Evolutionary conservation across 2,888 invertebrate species (phyloP).

Genomic region (Chloroclysta siterata): DNA sequence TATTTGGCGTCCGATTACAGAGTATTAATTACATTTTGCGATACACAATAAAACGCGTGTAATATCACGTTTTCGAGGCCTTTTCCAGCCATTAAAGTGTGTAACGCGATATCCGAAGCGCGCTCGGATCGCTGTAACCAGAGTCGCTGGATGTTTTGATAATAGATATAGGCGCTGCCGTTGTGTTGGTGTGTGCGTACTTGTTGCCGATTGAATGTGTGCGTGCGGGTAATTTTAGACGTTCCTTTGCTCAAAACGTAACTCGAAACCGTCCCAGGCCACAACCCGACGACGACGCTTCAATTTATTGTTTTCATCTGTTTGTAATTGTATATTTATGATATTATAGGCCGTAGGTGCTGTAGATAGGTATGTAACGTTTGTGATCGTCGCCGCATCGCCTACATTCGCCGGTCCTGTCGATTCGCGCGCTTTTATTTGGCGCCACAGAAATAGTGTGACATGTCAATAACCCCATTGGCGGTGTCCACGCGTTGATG

Average conservation of each 20-base stretch:
- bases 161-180: slow-evolving; percentile 79
- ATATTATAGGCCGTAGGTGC: slow-evolving; percentile 44
- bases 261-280: slow-evolving; percentile 83
- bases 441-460: slow-evolving; percentile 82
- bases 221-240: slow-evolving; percentile 84
- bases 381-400: slow-evolving; percentile 44
- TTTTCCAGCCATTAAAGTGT: slow-evolving; percentile 85
- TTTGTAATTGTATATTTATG: slow-evolving; percentile 66
- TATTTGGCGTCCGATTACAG: slow-evolving; percentile 78
- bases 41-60: slow-evolving; percentile 84
- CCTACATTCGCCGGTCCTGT: slow-evolving; percentile 46
- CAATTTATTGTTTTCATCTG: slow-evolving; percentile 83
- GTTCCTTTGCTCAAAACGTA: slow-evolving; percentile 85
- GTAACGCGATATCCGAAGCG: slow-evolving; percentile 83
- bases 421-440: slow-evolving; percentile 77
- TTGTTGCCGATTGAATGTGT: slow-evolving; percentile 60
- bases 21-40: slow-evolving; percentile 83
- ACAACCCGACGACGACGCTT: slow-evolving; percentile 71
- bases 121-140: slow-evolving; percentile 84
- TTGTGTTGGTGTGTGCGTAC: slow-evolving; percentile 72
- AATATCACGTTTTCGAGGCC: slow-evolving; percentile 85
- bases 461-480: slow-evolving; percentile 82
- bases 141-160: slow-evolving; percentile 84
- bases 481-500: slow-evolving; percentile 74
- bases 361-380: slow-evolving; percentile 33